These are phyloP conservation scores for Ophioninae sp. DNA, from an alignment of 2,888 invertebrate species.

Conservation along the genomic window DNA sequence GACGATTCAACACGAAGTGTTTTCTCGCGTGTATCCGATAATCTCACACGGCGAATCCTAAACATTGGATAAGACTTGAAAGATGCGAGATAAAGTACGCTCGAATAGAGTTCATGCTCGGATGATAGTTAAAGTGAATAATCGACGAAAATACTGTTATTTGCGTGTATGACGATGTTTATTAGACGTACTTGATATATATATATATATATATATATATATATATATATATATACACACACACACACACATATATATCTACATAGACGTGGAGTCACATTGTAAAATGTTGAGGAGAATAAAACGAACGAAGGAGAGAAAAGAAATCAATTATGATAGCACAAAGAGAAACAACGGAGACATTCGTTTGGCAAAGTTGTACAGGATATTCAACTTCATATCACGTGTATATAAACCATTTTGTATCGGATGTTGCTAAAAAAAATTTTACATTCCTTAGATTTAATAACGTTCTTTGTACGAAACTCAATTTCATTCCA, in stretches of 20 bases:
- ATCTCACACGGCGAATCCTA: background rate
- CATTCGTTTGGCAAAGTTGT: slow-evolving; percentile 5
- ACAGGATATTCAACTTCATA: slow-evolving; percentile 1
- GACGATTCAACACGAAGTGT: background rate
- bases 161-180: slow-evolving; percentile 34
- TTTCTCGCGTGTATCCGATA: background rate
- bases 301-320: background rate
- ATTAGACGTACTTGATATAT: slow-evolving; percentile 28
- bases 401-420: background rate
- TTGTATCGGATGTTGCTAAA: slow-evolving; percentile 11
- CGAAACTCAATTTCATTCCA: background rate
- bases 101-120: slow-evolving; percentile 6
- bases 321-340: background rate
- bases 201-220: background rate
- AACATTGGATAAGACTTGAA: background rate
- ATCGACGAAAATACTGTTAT: background rate
- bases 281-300: slow-evolving; percentile 27
- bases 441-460: background rate
- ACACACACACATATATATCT: background rate
- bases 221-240: background rate
- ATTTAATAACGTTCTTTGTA: background rate
- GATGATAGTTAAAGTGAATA: slow-evolving; percentile 1
- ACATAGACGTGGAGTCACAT: slow-evolving; percentile 15
- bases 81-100: slow-evolving; percentile 1
- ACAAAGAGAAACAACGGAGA: background rate